Percentiles rank a stretch among this genome's conserved stretches.
Evolutionary conservation across 2,888 invertebrate genomes (phyloP).

Genomic region (Automeris io): DNA sequence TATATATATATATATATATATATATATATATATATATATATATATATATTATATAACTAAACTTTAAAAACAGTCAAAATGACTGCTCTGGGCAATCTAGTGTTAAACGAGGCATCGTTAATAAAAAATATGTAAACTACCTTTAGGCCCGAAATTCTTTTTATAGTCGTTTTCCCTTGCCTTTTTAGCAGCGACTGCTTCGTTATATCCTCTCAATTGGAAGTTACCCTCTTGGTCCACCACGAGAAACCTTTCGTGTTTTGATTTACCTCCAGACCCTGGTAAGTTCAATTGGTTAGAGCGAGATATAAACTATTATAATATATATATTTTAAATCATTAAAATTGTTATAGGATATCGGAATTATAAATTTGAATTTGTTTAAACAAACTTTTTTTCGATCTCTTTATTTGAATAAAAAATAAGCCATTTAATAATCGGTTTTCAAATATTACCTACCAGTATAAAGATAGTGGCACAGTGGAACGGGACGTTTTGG

Average conservation of each 20-base stretch:
- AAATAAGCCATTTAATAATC: neutral
- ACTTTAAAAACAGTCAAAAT: too few relatives aligned
- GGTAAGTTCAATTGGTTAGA: too few relatives aligned
- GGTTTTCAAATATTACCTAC: conserved; percentile 45
- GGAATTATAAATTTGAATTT: too few relatives aligned
- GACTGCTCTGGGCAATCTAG: too few relatives aligned
- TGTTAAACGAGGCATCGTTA: too few relatives aligned
- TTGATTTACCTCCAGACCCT: conserved; percentile 82
- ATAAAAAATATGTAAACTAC: too few relatives aligned
- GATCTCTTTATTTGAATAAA: neutral
- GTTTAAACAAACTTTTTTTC: too few relatives aligned
- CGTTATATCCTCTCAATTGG: conserved; percentile 79
- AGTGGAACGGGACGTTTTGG: conserved; percentile 95
- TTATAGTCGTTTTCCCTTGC: conserved; percentile 60
- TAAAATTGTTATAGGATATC: too few relatives aligned
- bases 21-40: too few relatives aligned
- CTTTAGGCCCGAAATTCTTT: conserved; percentile 68
- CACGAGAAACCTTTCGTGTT: conserved; percentile 86
- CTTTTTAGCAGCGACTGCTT: conserved; percentile 72
- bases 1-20: too few relatives aligned
- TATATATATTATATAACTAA: too few relatives aligned
- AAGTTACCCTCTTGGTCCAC: conserved; percentile 88
- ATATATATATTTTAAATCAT: neutral
- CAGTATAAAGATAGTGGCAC: conserved; percentile 94
- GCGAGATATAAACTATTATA: too few relatives aligned